phyloP scores from a whole-genome alignment of 2,113 vertebrate species.

The Shinisaurus crocodilurus region DNA sequence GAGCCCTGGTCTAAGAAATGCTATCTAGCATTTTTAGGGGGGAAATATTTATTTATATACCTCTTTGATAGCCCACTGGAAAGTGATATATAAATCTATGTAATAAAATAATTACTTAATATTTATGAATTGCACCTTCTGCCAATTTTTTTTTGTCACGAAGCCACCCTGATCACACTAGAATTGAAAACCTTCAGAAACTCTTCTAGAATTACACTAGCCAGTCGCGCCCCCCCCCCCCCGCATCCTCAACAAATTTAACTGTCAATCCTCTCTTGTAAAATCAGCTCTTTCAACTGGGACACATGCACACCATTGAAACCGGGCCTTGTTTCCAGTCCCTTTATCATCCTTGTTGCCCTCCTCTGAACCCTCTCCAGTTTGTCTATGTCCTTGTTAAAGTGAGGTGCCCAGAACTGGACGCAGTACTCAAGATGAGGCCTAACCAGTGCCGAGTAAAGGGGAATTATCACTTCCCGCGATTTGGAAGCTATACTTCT shows the following conservation, averaged over 20 bases:
- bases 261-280: slow-evolving; percentile 56
- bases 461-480: too few species aligned
- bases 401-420: too few species aligned
- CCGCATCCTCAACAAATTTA: slow-evolving; percentile 39
- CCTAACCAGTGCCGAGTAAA: too few species aligned
- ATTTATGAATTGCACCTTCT: not conserved
- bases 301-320: slow-evolving; percentile 18
- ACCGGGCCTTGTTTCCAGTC: too few species aligned
- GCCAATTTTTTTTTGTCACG: not conserved
- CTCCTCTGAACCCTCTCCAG: too few species aligned
- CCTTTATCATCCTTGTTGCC: too few species aligned
- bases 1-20: not conserved
- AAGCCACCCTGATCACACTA: slow-evolving; percentile 19
- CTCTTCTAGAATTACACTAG: not conserved
- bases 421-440: too few species aligned
- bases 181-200: slow-evolving; percentile 18
- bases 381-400: too few species aligned
- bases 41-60: not conserved
- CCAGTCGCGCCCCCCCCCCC: not conserved
- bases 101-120: not conserved
- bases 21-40: slow-evolving; percentile 34
- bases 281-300: slow-evolving; percentile 40
- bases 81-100: too few species aligned
- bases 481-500: too few species aligned
- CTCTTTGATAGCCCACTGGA: too few species aligned